A percentile compares a stretch with the other conserved stretches of the same genome.
Evolutionary conservation across 2,113 vertebrate genomes (phyloP).

Genomic region (Psammodynastes pulverulentus): DNA sequence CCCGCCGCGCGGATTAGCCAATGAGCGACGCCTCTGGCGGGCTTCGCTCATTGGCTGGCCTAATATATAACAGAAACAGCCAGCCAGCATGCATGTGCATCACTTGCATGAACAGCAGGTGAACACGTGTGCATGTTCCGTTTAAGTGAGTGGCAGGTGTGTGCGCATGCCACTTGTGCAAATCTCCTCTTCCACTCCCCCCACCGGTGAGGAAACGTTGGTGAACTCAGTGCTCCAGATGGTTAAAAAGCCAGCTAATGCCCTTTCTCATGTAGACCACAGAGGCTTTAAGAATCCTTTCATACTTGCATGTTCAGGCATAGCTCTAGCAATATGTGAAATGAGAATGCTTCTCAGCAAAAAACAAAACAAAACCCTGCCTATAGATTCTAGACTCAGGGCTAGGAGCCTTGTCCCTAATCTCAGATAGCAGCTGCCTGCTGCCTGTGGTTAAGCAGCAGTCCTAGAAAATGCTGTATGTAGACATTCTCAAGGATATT

Average conservation of each 20-base stretch:
- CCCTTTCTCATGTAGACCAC: not conserved
- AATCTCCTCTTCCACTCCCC: too few species aligned
- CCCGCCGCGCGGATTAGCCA: too few species aligned
- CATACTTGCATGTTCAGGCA: not conserved
- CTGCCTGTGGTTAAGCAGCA: not conserved
- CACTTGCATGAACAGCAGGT: too few species aligned
- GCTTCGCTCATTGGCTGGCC: too few species aligned
- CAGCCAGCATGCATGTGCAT: too few species aligned
- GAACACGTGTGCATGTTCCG: rapidly evolving
- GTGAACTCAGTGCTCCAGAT: not conserved
- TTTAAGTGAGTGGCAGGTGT: too few species aligned
- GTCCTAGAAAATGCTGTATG: not conserved
- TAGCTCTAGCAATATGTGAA: not conserved
- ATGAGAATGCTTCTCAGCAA: not conserved
- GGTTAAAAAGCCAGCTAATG: not conserved
- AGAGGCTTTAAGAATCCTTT: not conserved
- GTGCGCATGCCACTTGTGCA: too few species aligned
- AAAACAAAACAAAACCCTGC: too few species aligned
- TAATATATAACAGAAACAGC: too few species aligned
- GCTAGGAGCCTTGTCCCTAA: not conserved
- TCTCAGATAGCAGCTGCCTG: not conserved
- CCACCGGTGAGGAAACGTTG: rapidly evolving
- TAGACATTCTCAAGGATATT: not conserved
- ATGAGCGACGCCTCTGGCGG: too few species aligned
- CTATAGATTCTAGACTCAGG: not conserved